phyloP scores from a whole-genome alignment of 1,140 invertebrate species.

The Lordiphosa collinella region DNA sequence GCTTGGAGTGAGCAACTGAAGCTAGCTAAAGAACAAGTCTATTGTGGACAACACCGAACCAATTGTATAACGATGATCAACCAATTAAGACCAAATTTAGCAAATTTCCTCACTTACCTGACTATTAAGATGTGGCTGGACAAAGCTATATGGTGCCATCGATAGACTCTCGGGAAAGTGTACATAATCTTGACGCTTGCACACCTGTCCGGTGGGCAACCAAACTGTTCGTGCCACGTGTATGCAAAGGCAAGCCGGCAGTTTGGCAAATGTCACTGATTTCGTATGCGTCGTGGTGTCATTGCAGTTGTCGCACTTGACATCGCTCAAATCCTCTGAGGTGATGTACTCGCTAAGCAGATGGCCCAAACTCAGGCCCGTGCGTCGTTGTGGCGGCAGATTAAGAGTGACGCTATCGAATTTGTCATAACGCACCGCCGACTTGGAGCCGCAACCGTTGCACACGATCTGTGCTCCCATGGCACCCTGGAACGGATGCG shows the following conservation, averaged over 20 bases:
- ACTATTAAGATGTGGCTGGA: slow-evolving; percentile 81
- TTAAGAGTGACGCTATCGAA: slow-evolving; percentile 92
- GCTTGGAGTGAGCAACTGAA: too few species aligned
- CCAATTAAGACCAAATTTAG: too few species aligned
- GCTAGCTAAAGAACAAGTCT: too few species aligned
- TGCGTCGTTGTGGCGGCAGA: slow-evolving; percentile 82
- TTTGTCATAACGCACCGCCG: slow-evolving; percentile 92
- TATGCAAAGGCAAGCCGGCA: slow-evolving; percentile 82
- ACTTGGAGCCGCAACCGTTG: slow-evolving; percentile 89
- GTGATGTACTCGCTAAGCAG: slow-evolving; percentile 90
- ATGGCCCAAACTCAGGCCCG: slow-evolving; percentile 80
- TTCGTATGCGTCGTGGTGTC: slow-evolving; percentile 85
- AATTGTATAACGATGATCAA: too few species aligned
- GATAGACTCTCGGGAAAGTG: slow-evolving; percentile 90
- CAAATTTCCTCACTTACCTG: too few species aligned
- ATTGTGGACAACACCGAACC: too few species aligned
- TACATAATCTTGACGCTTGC: slow-evolving; percentile 92
- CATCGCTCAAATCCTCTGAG: slow-evolving; percentile 90
- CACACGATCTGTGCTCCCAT: slow-evolving; percentile 91
- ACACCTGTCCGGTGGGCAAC: slow-evolving; percentile 85
- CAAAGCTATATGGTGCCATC: slow-evolving; percentile 88
- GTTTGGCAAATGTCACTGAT: slow-evolving; percentile 91
- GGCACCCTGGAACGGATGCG: slow-evolving; percentile 88
- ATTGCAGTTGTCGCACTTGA: slow-evolving; percentile 90
- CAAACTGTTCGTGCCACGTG: slow-evolving; percentile 93